These are phyloP conservation scores for Podargus strigoides DNA, from an alignment of 2,797 vertebrate species.

Conservation along the genomic window DNA sequence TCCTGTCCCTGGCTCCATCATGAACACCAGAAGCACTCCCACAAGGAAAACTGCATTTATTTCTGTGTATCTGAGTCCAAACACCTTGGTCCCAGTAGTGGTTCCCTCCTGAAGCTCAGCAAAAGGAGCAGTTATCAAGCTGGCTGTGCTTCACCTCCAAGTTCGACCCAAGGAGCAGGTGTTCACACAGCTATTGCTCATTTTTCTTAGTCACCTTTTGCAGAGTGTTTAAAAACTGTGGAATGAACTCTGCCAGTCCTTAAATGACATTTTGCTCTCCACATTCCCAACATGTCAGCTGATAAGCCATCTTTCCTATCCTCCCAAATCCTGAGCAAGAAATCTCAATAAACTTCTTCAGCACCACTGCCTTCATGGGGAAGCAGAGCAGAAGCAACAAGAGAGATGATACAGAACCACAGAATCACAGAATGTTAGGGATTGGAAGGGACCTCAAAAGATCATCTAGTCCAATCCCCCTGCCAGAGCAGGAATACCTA, in stretches of 20 bases:
- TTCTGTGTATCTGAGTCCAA: background rate
- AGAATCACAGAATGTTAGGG: too few species aligned
- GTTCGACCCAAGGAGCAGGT: background rate
- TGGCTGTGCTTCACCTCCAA: background rate
- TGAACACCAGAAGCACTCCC: background rate
- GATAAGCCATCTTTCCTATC: background rate
- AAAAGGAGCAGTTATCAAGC: background rate
- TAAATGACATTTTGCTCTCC: background rate
- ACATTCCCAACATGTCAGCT: background rate
- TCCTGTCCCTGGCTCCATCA: background rate
- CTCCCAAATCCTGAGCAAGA: background rate
- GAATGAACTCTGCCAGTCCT: background rate
- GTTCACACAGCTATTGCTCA: background rate
- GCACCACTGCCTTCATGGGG: accelerated
- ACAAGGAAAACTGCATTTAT: background rate
- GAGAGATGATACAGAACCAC: background rate
- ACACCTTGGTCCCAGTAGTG: accelerated
- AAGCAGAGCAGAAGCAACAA: background rate
- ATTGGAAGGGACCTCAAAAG: too few species aligned
- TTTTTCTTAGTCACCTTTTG: background rate
- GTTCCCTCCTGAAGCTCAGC: background rate
- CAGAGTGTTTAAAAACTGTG: background rate
- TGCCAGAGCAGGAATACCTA: too few species aligned
- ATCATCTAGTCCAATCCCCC: too few species aligned
- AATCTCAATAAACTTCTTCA: background rate